Evolutionary conservation across 64 coral and sea anemone genomes (phyloP), one percentile per base, ranked within the genome.

Genomic region (Catalaphyllia jardinei): DNA sequence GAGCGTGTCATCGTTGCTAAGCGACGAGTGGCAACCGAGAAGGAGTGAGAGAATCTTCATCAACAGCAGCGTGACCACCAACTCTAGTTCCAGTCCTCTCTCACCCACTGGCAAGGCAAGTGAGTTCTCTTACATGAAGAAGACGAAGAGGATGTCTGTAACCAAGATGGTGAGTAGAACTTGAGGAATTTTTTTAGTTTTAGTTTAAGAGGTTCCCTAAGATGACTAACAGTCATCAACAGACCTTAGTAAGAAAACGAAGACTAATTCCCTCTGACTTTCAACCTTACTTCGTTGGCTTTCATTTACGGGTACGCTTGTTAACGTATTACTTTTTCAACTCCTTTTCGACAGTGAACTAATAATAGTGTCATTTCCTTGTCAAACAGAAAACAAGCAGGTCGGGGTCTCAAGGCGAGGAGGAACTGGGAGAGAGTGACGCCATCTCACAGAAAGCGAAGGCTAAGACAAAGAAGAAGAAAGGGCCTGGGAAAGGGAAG

Each of bases 31-130:
- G 74, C 88, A 90, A 19, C 93, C 93, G 18, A 72, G 93, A 67
- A 73, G 93, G 20, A 94, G 93, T 16, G 93, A 94, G 62, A 49
- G 93, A 52, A 94, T 94, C 18, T 94, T 94, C 20, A 86, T 94
- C 60, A 94, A 86, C 50, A 94, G 93, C 54, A 94, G 93, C 79
- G 90, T 92, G 52, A 59, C 90, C 20, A 89, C 28, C 52, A 89
- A 64, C 77, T 79, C 92, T 42, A 73, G 80, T 73, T 24, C 52
- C 22, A 89, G 92, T 93, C 86, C 87, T 25, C n/a, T 93, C 27
- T 81, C 92, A 4, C 87, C 92, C 28, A 82, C 33, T 30, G 25
- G 57, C 22, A 92, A 92, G 25, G n/a, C 77, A 49, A 77, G 78
- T 59, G 92, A 88, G 31, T 84, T 93, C 35, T 35, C 38, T 20